phyloP scores from a whole-genome alignment of 37 sponge, comb jelly and placozoan species.

The Oscarella lobularis region DNA sequence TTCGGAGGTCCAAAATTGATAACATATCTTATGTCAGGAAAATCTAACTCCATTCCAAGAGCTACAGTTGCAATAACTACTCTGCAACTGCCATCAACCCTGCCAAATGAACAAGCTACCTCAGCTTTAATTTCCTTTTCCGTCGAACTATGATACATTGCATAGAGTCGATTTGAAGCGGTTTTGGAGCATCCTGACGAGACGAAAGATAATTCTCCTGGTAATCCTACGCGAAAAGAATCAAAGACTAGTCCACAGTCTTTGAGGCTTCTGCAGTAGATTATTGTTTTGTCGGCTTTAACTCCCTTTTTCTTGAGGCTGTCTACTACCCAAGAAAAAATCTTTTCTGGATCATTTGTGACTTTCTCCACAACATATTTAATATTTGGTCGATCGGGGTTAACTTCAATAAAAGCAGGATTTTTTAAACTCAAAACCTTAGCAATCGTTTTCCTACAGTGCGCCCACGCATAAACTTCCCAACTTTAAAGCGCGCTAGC shows the following conservation, averaged over 20 bases:
- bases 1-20: neutral
- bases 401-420: neutral
- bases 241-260: neutral
- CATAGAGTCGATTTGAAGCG: neutral
- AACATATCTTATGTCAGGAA: neutral
- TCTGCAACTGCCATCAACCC: neutral
- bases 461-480: too few relatives aligned
- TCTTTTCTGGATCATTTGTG: neutral
- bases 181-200: neutral
- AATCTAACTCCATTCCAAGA: neutral
- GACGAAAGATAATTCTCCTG: neutral
- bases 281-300: neutral
- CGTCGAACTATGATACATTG: neutral
- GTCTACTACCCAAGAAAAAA: neutral
- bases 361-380: neutral
- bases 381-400: constrained; percentile 2
- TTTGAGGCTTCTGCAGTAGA: neutral
- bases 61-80: neutral
- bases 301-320: neutral
- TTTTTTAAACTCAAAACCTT: too few relatives aligned
- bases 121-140: neutral
- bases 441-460: too few relatives aligned
- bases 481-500: too few relatives aligned
- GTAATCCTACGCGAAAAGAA: neutral
- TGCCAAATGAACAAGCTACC: neutral